Conservation (phyloP, 92 coral and sea anemone genomes). For the Porites cylindrica region DNA sequence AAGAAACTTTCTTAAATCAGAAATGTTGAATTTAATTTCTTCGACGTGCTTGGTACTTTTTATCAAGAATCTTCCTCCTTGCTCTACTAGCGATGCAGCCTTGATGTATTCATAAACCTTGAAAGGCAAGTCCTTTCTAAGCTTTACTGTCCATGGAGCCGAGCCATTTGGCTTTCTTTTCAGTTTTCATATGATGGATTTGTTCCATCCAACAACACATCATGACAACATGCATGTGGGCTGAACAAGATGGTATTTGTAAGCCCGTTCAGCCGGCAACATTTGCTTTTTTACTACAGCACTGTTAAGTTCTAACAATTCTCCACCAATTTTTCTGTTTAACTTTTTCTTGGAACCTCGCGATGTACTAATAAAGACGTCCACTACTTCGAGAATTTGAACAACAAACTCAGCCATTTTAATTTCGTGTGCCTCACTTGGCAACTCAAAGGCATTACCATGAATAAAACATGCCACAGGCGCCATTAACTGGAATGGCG, state of each 20-base stretch:
- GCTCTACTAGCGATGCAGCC: neutral
- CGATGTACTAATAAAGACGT: too few species aligned
- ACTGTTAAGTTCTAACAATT: constrained; percentile 46
- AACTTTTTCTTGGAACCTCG: too few species aligned
- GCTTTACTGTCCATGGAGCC: constrained; percentile 59
- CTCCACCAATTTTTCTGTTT: constrained; percentile 17
- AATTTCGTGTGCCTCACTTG: too few species aligned
- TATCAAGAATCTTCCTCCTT: neutral
- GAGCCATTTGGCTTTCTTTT: constrained; percentile 39
- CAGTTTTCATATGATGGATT: constrained; percentile 52
- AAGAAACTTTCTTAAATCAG: neutral
- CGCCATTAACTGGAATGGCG: too few species aligned
- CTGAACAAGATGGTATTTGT: constrained; percentile 65
- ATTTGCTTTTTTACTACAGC: constrained; percentile 63
- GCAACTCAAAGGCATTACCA: too few species aligned
- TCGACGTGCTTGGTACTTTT: too few species aligned
- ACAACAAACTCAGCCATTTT: too few species aligned
- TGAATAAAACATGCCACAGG: too few species aligned
- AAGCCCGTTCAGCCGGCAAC: constrained; percentile 44
- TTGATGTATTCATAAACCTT: constrained; percentile 45
- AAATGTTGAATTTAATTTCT: neutral
- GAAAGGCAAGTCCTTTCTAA: constrained; percentile 40
- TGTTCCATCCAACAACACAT: constrained; percentile 53
- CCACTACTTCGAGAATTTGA: too few species aligned
- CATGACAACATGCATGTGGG: constrained; percentile 64